Evolutionary conservation across 2,888 invertebrate genomes (phyloP), one percentile per base, ranked within the genome.

Genomic region (Apeira syringaria): DNA sequence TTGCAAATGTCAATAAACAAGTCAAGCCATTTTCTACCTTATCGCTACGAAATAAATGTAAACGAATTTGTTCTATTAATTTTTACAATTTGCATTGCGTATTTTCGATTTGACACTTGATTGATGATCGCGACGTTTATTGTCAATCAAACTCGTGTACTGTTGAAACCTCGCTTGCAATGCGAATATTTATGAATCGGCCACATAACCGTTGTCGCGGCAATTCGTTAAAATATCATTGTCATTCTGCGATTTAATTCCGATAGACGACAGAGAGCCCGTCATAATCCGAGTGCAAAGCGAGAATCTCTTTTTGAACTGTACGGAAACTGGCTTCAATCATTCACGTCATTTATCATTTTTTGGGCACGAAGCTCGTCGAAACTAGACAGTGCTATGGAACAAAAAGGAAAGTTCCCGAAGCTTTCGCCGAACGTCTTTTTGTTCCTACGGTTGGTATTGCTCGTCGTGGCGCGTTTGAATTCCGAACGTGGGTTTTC

Each of bases 331-430:
- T 34, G 38, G 35, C 74, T 73, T 87, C 87, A 86, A 87, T 88
- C 86, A 86, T 84, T 81, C 82, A 78, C 69, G 80, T 82, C 83
- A 81, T 83, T 86, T 80, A 81, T 84, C 80, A 82, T 84, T 82
- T 85, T n/a, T 81, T 82, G 69, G 68, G 80, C 80, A 78, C 80
- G 80, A 80, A 82, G 77, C 78, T 77, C 74, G 64, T 74, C 81
- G 39, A 75, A 83, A 82, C 86, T 84, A 87, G 80, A 72, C 78
- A 68, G 69, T 63, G 72, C 45, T 70, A 76, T 83, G 80, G 72
- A 72, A 80, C 74, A 75, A 76, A 50, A 60, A 15, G 57, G 55
- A 58, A 78, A 74, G 80, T 56, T 56, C 35, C 79, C 80, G 82
- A 79, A 80, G 82, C 81, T 77, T 80, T 74, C 37, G 74, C 68